phyloP scores from a whole-genome alignment of 1,140 invertebrate species.

The Scaptomyza montana region DNA sequence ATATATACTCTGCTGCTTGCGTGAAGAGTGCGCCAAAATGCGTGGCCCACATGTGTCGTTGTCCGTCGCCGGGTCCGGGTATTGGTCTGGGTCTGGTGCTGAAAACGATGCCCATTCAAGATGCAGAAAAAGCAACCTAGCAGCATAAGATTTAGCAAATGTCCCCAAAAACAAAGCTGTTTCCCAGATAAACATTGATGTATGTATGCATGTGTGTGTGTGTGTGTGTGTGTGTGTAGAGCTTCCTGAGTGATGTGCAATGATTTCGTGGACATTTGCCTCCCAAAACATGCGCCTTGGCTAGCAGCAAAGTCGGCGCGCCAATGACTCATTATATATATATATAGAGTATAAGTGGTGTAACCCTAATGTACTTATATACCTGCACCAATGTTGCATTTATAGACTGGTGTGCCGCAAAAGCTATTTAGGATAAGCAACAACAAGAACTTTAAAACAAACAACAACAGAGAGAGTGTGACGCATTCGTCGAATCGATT shows the following conservation, averaged over 20 bases:
- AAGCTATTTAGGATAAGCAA: slow-evolving; percentile 48
- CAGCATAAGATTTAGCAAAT: background rate
- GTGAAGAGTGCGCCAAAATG: slow-evolving; percentile 44
- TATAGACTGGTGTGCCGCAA: slow-evolving; percentile 44
- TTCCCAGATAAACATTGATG: slow-evolving; percentile 13
- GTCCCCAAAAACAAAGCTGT: background rate
- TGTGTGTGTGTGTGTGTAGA: background rate
- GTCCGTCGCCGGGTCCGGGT: slow-evolving; percentile 5
- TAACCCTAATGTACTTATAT: slow-evolving; percentile 29
- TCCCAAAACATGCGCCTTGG: slow-evolving; percentile 5
- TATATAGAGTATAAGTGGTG: slow-evolving; percentile 2
- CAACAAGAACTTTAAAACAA: background rate
- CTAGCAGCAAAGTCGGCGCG: slow-evolving; percentile 12
- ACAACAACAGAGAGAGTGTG: slow-evolving; percentile 4
- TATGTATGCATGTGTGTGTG: background rate
- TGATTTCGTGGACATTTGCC: slow-evolving; percentile 39
- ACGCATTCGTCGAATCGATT: slow-evolving; percentile 31
- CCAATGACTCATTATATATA: slow-evolving; percentile 41
- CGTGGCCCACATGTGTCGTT: slow-evolving; percentile 51
- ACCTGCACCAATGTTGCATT: slow-evolving; percentile 46
- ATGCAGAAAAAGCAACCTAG: background rate
- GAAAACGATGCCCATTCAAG: background rate
- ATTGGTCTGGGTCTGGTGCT: too few species aligned
- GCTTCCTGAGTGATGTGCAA: slow-evolving; percentile 38
- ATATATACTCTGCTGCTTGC: background rate